Conservation (phyloP, 2,113 vertebrate genomes). For the Actenoides lindsayi region DNA sequence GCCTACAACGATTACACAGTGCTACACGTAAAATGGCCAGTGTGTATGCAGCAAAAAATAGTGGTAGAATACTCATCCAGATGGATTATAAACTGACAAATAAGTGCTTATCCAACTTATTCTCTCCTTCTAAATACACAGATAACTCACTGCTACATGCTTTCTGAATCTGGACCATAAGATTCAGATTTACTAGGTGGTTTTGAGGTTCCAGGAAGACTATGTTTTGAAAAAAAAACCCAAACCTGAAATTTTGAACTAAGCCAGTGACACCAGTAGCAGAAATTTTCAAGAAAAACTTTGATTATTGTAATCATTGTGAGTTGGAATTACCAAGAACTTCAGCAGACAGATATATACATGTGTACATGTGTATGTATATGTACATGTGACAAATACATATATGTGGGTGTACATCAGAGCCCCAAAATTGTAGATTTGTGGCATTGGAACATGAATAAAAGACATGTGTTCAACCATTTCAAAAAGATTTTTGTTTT, state of each 20-base stretch:
- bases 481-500: not conserved
- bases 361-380: not conserved
- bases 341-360: not conserved
- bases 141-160: rapidly evolving
- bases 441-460: not conserved
- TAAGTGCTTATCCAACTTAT: not conserved
- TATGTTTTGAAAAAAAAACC: not conserved
- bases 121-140: not conserved
- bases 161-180: not conserved
- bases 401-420: not conserved
- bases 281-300: not conserved
- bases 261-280: not conserved
- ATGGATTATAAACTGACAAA: not conserved
- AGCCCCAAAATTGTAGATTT: not conserved
- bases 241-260: not conserved
- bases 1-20: rapidly evolving
- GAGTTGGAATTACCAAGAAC: not conserved
- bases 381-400: not conserved
- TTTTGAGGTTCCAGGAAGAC: not conserved
- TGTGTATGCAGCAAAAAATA: not conserved
- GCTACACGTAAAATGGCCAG: not conserved
- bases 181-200: not conserved
- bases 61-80: not conserved
- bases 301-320: not conserved
- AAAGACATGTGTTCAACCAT: not conserved